phyloP scores from a whole-genome alignment of 2,888 invertebrate genomes.

The Panzeria rudis region DNA sequence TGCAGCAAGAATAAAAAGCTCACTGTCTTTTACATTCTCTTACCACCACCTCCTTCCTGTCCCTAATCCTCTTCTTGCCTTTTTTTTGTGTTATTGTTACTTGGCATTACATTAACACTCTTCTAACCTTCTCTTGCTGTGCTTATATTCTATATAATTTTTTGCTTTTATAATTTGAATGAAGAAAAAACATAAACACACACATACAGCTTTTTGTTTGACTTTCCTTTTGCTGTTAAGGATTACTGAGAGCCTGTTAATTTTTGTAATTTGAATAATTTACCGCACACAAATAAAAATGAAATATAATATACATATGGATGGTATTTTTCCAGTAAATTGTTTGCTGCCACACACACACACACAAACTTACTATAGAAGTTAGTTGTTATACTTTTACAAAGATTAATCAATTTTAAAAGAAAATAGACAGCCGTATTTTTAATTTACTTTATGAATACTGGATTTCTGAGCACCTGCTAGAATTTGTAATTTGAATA shows the following conservation, averaged over 20 bases:
- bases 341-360: conserved; percentile 14
- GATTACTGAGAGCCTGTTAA: conserved; percentile 73
- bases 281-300: conserved; percentile 62
- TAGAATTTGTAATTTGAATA: conserved; percentile 75
- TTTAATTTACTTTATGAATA: neutral
- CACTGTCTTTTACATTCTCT: conserved; percentile 41
- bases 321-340: conserved; percentile 6
- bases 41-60: conserved; percentile 1
- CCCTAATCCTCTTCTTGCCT: conserved; percentile 3
- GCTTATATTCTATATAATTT: conserved; percentile 35
- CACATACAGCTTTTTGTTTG: conserved; percentile 12
- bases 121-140: conserved; percentile 50
- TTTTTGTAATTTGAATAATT: conserved; percentile 76
- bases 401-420: conserved; percentile 28
- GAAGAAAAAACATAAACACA: conserved; percentile 19
- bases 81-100: conserved; percentile 40
- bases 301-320: conserved; percentile 1
- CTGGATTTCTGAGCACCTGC: conserved; percentile 69
- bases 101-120: conserved; percentile 67
- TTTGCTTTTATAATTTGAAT: conserved; percentile 56
- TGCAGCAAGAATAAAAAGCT: conserved; percentile 44
- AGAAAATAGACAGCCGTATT: neutral
- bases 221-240: conserved; percentile 35
- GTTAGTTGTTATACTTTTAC: neutral
- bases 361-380: neutral